phyloP scores from a whole-genome alignment of 2,888 invertebrate genomes.

The Vanessa cardui region DNA sequence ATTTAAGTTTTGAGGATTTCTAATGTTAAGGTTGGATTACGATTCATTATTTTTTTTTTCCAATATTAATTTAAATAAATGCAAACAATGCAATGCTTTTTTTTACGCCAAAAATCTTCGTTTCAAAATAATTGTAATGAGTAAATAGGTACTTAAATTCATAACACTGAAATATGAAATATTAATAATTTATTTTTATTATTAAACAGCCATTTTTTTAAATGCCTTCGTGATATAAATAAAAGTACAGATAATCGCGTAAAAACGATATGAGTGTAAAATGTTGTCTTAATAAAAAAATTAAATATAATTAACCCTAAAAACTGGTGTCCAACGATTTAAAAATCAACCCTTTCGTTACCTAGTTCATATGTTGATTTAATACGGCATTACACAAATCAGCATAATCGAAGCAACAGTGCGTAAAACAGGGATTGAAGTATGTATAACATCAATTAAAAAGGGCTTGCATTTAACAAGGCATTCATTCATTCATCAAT shows the following conservation, averaged over 20 bases:
- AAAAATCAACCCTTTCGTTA: conserved; percentile 7
- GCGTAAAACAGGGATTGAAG: conserved; percentile 49
- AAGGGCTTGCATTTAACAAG: conserved; percentile 23
- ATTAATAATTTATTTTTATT: too few relatives aligned
- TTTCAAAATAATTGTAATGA: background rate
- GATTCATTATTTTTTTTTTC: too few relatives aligned
- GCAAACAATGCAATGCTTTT: too few relatives aligned
- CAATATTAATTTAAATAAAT: too few relatives aligned
- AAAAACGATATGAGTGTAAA: too few relatives aligned
- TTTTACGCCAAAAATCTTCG: background rate
- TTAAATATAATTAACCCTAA: background rate
- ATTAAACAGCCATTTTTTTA: too few relatives aligned
- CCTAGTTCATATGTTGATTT: conserved; percentile 51
- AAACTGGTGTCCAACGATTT: conserved; percentile 4
- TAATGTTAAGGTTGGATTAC: background rate
- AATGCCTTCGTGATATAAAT: too few relatives aligned
- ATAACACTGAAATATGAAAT: too few relatives aligned
- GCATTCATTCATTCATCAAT: background rate
- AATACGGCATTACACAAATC: conserved; percentile 62
- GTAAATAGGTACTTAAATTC: too few relatives aligned
- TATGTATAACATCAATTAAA: conserved; percentile 38
- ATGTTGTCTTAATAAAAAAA: background rate
- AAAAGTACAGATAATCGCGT: too few relatives aligned
- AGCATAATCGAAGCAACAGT: conserved; percentile 68
- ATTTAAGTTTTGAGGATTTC: conserved; percentile 5